Percentiles rank a stretch among this genome's conserved stretches.
Conservation (phyloP, 2,888 invertebrate genomes). For the Masnerella sp. region DNA sequence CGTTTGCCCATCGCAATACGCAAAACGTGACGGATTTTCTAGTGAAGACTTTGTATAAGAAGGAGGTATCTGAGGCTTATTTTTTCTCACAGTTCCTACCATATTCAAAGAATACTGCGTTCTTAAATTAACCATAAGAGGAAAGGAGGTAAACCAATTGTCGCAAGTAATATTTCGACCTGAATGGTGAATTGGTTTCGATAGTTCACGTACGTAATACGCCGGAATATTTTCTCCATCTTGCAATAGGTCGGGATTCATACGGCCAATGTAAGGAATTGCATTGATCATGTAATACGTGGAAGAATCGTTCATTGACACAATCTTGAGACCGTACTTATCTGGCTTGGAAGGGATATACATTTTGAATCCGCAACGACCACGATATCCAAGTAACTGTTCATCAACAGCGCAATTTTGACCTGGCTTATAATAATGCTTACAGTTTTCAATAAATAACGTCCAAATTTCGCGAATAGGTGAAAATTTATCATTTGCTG, state of each 20-base stretch:
- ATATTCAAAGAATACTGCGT: background rate
- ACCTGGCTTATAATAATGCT: conserved; percentile 12
- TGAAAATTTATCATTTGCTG: conserved; percentile 50
- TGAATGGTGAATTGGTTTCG: conserved; percentile 28
- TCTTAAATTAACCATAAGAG: background rate
- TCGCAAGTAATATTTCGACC: conserved; percentile 41
- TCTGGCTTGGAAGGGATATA: conserved; percentile 16
- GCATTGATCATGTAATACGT: conserved; percentile 7
- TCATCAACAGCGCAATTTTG: conserved; percentile 62
- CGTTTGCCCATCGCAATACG: no score
- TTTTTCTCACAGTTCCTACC: conserved; percentile 5
- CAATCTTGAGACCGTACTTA: conserved; percentile 2
- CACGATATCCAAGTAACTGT: conserved; percentile 63
- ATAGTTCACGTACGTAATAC: conserved; percentile 31
- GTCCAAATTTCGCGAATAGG: conserved; percentile 53
- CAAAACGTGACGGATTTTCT: conserved; percentile 21
- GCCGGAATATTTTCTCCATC: conserved; percentile 22
- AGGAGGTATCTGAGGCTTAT: conserved; percentile 6
- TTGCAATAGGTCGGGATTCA: conserved; percentile 1
- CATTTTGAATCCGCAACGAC: conserved; percentile 7
- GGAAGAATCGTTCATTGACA: conserved; percentile 1
- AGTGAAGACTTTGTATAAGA: no score
- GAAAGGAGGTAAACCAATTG: conserved; percentile 48
- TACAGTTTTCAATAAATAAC: background rate
- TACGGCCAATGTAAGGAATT: background rate